Percentiles rank a stretch among this genome's conserved stretches.
Evolutionary conservation across 2,888 invertebrate genomes (phyloP).

Genomic region (Nycteola revayana): DNA sequence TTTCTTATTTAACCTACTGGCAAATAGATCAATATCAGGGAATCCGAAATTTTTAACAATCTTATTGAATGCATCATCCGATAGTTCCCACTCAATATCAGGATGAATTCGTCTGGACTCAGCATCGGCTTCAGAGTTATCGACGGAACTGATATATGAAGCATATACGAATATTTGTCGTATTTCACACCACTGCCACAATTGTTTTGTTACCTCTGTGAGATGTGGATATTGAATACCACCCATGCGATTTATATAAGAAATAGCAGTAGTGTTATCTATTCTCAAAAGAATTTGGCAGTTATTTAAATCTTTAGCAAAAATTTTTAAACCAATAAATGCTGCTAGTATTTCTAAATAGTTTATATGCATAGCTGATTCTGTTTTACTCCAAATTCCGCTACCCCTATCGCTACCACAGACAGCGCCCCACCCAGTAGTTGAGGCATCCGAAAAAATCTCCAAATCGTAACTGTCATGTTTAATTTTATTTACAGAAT

Average conservation of each 20-base stretch:
- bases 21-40: constrained; percentile 6
- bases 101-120: constrained; percentile 2
- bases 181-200: constrained; percentile 13
- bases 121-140: constrained; percentile 4
- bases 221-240: constrained; percentile 14
- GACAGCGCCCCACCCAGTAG: constrained; percentile 3
- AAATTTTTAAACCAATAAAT: constrained; percentile 4
- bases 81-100: constrained; percentile 4
- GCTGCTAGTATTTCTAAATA: constrained; percentile 8
- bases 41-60: not conserved
- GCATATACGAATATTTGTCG: not conserved
- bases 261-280: too few species aligned
- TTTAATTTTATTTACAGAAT: not conserved
- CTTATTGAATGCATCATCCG: not conserved
- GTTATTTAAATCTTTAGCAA: constrained; percentile 1
- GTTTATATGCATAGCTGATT: constrained; percentile 10
- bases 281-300: constrained; percentile 10
- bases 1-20: constrained; percentile 6
- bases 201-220: not conserved
- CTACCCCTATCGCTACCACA: constrained; percentile 1
- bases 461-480: not conserved
- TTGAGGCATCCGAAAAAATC: too few species aligned
- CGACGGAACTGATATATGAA: constrained; percentile 2
- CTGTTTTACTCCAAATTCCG: too few species aligned
- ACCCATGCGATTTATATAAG: too few species aligned